phyloP scores from a whole-genome alignment of 2,888 invertebrate species.

The Nematopogon swammerdamellus region DNA sequence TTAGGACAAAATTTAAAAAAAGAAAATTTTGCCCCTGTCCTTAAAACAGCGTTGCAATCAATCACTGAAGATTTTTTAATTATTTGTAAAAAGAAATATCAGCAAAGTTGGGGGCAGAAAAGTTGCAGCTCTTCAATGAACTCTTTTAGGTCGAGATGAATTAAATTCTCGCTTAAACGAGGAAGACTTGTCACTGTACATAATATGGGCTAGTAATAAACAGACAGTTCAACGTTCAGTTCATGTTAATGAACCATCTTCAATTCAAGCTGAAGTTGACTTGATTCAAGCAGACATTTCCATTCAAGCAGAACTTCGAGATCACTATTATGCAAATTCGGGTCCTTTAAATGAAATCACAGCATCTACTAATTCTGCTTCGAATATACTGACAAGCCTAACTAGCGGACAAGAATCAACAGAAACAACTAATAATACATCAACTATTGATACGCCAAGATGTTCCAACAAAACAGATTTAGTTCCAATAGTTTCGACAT shows the following conservation, averaged over 20 bases:
- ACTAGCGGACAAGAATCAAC: slow-evolving; percentile 3
- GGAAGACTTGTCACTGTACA: slow-evolving; percentile 10
- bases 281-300: slow-evolving; percentile 6
- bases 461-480: slow-evolving; percentile 6
- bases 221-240: slow-evolving; percentile 3
- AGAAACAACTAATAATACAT: slow-evolving; percentile 7
- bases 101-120: slow-evolving; percentile 10
- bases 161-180: slow-evolving; percentile 6
- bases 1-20: slow-evolving; percentile 11
- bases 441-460: slow-evolving; percentile 8
- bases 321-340: slow-evolving; percentile 1
- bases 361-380: slow-evolving; percentile 6
- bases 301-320: slow-evolving; percentile 5
- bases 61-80: slow-evolving; percentile 7
- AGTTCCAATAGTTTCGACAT: slow-evolving; percentile 8
- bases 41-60: slow-evolving; percentile 11
- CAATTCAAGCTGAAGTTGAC: not conserved
- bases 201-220: slow-evolving; percentile 13
- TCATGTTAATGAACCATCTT: slow-evolving; percentile 4
- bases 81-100: slow-evolving; percentile 13
- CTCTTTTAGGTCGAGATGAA: slow-evolving; percentile 9
- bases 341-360: slow-evolving; percentile 2
- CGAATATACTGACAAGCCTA: slow-evolving; percentile 6
- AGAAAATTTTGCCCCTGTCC: slow-evolving; percentile 13
- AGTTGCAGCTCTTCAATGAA: slow-evolving; percentile 12